Evolutionary conservation across 1,140 invertebrate species (phyloP), one percentile per base, ranked within the genome.

Genomic region (Bombus sibiricus): DNA sequence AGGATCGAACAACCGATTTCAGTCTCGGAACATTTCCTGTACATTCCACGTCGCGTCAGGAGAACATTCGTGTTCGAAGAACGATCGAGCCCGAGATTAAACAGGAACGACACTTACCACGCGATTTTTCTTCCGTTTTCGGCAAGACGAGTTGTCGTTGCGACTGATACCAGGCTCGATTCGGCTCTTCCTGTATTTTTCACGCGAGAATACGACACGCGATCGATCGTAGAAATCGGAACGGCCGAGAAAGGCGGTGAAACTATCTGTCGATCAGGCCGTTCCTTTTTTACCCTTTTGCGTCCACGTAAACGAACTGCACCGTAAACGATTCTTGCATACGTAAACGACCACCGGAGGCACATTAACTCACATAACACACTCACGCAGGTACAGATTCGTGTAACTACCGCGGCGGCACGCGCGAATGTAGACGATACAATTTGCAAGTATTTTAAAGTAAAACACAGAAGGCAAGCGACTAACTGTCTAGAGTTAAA

Each of bases 401-500:
- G 39, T 88, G 86, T 90, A 88, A 90, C 88, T 90, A 90, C 83
- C 69, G 77, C 78, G 83, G 75, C 77, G 77, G 76, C 47, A 64
- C 74, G 66, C 74, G 76, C 71, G 68, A 77, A 81, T 76, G 57
- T 64, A 86, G 72, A 68, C 68, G 32, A 89, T 89, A 57, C 76
- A 37, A 79, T 82, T 64, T 68, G 88, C 59, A 37, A 88, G 62
- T 90, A 90, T 90, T 90, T 90, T 90, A 90, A 89, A 41, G 66
- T 86, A 86, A 91, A 83, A 53, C 43, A n/a, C 28, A 39, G 84
- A 76, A 84, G 82, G 71, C 88, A 81, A 88, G 82, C 41, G 86
- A 89, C 76, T 90, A 91, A 91, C 73, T 81, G 76, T 90, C 85
- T 83, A 91, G 89, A 57, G 62, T 75, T 90, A 89, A 77, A 39